Conservation (phyloP, 2,797 vertebrate genomes). For the Falco biarmicus region DNA sequence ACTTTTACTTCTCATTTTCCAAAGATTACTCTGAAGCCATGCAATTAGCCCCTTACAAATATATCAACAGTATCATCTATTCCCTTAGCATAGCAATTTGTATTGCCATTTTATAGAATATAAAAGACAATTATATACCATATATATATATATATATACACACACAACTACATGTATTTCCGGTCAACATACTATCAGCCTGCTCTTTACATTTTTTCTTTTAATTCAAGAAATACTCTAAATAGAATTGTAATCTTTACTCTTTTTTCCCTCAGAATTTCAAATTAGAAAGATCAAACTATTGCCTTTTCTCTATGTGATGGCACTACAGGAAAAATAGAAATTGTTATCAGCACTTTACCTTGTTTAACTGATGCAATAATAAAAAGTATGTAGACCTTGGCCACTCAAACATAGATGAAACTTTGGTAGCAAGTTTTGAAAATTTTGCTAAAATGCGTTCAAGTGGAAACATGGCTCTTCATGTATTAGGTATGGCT, state of each 20-base stretch:
- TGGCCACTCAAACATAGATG: background rate
- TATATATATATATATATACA: background rate
- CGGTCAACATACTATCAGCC: background rate
- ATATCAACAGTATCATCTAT: background rate
- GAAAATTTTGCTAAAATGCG: background rate
- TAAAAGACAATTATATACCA: background rate
- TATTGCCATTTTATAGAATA: background rate
- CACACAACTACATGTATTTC: background rate
- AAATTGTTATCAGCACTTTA: background rate
- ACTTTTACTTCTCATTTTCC: background rate
- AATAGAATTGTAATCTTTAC: background rate
- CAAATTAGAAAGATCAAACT: background rate
- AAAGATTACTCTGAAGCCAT: background rate
- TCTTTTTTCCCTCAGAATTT: background rate
- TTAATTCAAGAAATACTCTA: background rate
- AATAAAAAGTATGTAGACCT: background rate
- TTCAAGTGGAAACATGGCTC: background rate
- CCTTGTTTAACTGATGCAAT: background rate
- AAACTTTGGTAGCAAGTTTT: background rate
- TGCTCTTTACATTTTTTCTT: background rate
- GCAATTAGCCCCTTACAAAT: background rate
- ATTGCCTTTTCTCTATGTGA: background rate
- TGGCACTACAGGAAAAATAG: background rate
- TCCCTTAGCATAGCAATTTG: background rate
- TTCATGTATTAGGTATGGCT: background rate